Conservation (phyloP, 2,888 invertebrate species). For the Cephonodes hylas region DNA sequence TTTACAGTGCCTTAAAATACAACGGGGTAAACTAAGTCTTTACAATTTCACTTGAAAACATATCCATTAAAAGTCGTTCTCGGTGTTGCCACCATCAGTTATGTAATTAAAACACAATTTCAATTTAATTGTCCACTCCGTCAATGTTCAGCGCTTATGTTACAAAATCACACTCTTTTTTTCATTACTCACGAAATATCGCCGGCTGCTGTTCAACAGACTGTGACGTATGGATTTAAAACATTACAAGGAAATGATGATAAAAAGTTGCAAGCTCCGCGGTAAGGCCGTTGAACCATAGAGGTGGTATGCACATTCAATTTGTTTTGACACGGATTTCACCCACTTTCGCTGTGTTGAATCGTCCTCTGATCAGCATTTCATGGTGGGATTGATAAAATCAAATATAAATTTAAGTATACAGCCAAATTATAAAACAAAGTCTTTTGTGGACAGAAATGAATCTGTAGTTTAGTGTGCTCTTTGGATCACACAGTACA, state of each 20-base stretch:
- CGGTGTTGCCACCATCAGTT: neutral
- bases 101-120: neutral
- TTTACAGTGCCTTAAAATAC: slow-evolving; percentile 7
- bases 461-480: neutral
- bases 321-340: neutral
- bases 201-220: neutral
- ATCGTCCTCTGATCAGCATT: neutral
- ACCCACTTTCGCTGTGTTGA: neutral
- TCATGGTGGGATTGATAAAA: neutral
- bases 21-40: neutral
- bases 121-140: neutral
- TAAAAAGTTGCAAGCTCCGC: neutral
- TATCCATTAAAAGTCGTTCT: neutral
- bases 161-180: slow-evolving; percentile 10
- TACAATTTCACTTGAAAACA: slow-evolving; percentile 5
- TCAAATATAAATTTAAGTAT: neutral
- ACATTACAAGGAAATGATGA: neutral
- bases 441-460: neutral
- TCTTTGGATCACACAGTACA: neutral
- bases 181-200: slow-evolving; percentile 18
- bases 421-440: neutral
- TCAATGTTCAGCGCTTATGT: neutral
- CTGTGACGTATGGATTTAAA: neutral
- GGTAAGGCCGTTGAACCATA: neutral
- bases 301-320: neutral